A percentile compares a stretch with the other conserved stretches of the same genome.
Conservation (phyloP, 2,888 invertebrate genomes). For the Clusia tigrina region DNA sequence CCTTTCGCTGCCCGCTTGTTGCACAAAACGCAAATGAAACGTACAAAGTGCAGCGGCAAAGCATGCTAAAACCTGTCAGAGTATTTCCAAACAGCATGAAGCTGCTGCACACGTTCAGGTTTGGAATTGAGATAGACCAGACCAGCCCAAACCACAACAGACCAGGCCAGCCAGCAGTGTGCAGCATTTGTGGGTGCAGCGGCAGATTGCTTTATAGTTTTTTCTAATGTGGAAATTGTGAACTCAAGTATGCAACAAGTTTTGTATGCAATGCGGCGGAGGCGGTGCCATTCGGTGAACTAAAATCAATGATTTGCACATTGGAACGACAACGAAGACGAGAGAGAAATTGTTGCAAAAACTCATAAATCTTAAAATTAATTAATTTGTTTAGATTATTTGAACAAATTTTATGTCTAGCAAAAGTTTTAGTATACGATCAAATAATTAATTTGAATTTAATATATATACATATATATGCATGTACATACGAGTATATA, state of each 20-base stretch:
- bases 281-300: constrained; percentile 1
- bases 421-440: background rate
- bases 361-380: constrained; percentile 30
- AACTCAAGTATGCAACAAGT: constrained; percentile 16
- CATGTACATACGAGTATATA: too few species aligned
- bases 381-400: constrained; percentile 12
- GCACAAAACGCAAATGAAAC: constrained; percentile 33
- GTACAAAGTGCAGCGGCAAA: constrained; percentile 17
- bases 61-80: constrained; percentile 27
- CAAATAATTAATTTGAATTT: constrained; percentile 28
- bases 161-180: background rate
- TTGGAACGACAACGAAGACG: background rate
- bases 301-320: background rate
- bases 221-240: constrained; percentile 2
- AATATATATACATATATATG: too few species aligned
- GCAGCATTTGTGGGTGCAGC: too few species aligned
- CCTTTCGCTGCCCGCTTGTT: constrained; percentile 15
- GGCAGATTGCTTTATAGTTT: too few species aligned
- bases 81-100: constrained; percentile 11
- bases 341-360: constrained; percentile 3
- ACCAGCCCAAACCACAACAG: background rate
- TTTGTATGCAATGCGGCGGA: background rate
- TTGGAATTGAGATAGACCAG: background rate
- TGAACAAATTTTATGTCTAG: background rate
- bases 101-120: background rate